Conservation (phyloP, 2,797 vertebrate genomes). For the Urocyon cinereoargenteus region DNA sequence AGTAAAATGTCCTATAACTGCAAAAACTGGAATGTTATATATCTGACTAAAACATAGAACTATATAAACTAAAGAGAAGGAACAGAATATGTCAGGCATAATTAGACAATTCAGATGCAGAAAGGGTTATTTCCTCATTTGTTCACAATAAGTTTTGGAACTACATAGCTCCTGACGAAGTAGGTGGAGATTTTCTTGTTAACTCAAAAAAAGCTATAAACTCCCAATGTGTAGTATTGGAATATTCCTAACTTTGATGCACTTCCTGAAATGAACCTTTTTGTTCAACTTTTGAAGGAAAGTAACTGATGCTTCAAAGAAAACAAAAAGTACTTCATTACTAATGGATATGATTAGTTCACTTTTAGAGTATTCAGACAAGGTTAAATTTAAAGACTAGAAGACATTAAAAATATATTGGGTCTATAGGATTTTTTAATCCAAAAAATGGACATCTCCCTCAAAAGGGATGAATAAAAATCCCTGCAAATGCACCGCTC, state of each 20-base stretch:
- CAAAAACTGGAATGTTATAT: slow-evolving; percentile 4
- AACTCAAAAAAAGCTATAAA: slow-evolving; percentile 36
- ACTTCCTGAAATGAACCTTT: slow-evolving; percentile 51
- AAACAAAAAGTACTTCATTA: slow-evolving; percentile 46
- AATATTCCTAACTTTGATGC: background rate
- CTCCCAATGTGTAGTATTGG: background rate
- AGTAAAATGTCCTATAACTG: slow-evolving; percentile 23
- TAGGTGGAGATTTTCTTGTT: background rate
- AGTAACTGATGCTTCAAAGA: slow-evolving; percentile 55
- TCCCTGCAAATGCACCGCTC: slow-evolving; percentile 41
- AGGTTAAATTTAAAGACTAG: slow-evolving; percentile 5
- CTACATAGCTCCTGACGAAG: slow-evolving; percentile 13
- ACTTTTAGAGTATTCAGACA: slow-evolving; percentile 57
- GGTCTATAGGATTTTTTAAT: slow-evolving; percentile 46
- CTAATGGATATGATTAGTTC: slow-evolving; percentile 38
- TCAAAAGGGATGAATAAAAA: slow-evolving; percentile 59
- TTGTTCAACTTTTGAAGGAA: slow-evolving; percentile 49
- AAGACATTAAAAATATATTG: slow-evolving; percentile 49
- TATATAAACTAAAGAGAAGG: slow-evolving; percentile 15
- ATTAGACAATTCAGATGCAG: background rate
- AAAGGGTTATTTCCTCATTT: background rate
- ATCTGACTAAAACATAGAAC: slow-evolving; percentile 48
- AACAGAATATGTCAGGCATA: slow-evolving; percentile 29
- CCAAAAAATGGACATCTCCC: slow-evolving; percentile 37
- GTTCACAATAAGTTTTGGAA: slow-evolving; percentile 17